Conservation (phyloP, 2,113 vertebrate species). For the Cyprinodon brontotheroides region DNA sequence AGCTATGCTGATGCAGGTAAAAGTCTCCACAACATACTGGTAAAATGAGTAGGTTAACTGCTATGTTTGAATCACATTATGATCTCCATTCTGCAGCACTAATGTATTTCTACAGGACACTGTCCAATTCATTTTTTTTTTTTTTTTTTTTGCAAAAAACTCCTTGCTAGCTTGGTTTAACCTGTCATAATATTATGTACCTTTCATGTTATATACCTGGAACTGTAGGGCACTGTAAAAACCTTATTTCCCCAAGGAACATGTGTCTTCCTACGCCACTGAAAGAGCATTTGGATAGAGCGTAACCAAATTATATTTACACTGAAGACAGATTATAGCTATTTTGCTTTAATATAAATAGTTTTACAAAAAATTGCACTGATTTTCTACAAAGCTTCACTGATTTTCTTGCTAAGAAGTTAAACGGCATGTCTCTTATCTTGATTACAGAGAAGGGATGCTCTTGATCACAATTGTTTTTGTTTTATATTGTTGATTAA, state of each 20-base stretch:
- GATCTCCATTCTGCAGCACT: neutral
- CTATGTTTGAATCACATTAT: neutral
- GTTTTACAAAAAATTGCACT: constrained; percentile 26
- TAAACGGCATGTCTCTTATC: neutral
- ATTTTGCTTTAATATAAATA: constrained; percentile 20
- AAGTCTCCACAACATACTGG: neutral
- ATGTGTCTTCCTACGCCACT: too few relatives aligned
- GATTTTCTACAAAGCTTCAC: constrained; percentile 11
- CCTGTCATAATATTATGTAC: neutral
- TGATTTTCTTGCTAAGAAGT: neutral
- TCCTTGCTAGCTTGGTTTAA: neutral
- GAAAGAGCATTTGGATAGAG: too few relatives aligned
- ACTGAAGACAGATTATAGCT: constrained; percentile 5
- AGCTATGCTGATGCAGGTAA: neutral
- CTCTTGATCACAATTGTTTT: neutral
- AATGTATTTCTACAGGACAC: neutral
- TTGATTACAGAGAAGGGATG: neutral
- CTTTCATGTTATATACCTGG: too few relatives aligned
- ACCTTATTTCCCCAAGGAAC: too few relatives aligned
- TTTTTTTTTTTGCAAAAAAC: neutral
- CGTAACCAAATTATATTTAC: neutral
- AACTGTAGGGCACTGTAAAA: too few relatives aligned
- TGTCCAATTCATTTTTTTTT: neutral
- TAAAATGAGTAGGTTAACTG: too few relatives aligned
- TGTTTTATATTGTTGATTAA: neutral